A percentile compares a stretch with the other conserved stretches of the same genome.
Conservation (phyloP, 2,797 vertebrate species). For the Galago senegalensis region DNA sequence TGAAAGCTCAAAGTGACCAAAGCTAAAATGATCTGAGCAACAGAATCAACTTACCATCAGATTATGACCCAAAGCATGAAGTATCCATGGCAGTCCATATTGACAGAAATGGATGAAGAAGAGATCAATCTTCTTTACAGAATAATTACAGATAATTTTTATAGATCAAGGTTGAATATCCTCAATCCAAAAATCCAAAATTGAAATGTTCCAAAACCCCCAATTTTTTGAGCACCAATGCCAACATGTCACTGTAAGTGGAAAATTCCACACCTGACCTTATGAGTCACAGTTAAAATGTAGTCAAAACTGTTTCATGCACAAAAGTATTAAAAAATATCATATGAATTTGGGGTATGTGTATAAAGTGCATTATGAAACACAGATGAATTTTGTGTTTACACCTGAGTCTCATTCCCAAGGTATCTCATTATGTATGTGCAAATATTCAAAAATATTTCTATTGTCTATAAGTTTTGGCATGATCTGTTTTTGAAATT, state of each 20-base stretch:
- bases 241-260: not conserved
- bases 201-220: not conserved
- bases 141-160: slow-evolving; percentile 43
- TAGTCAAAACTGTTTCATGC: not conserved
- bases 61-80: not conserved
- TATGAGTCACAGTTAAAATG: not conserved
- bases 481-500: too few relatives aligned
- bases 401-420: not conserved
- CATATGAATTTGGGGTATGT: not conserved
- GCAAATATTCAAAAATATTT: not conserved
- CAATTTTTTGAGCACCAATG: not conserved
- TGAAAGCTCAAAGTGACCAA: not conserved
- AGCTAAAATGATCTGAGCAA: not conserved
- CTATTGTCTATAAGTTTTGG: too few relatives aligned
- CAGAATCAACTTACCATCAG: not conserved
- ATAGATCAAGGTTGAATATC: not conserved
- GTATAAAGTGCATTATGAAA: not conserved
- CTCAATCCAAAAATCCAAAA: not conserved
- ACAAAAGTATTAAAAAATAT: not conserved
- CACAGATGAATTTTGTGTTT: not conserved
- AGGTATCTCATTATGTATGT: not conserved
- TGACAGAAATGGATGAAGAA: not conserved
- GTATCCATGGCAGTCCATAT: not conserved
- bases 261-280: not conserved
- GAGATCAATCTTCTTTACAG: slow-evolving; percentile 13